phyloP scores from a whole-genome alignment of 2,113 vertebrate species.

The Pomatostomus ruficeps region DNA sequence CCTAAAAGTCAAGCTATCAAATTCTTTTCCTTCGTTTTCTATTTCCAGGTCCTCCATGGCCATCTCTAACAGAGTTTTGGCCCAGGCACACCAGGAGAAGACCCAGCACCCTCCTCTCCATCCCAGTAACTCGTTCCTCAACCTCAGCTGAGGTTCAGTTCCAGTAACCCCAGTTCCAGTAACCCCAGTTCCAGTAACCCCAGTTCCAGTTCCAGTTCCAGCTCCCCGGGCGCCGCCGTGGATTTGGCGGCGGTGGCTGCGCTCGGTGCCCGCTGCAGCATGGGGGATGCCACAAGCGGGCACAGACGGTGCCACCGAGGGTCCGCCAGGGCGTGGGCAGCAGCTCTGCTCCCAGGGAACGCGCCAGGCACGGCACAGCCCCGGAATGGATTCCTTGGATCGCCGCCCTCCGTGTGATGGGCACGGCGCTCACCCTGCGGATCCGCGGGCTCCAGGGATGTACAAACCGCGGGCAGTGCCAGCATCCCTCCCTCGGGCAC shows the following conservation, averaged over 20 bases:
- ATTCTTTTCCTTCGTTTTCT: too few species aligned
- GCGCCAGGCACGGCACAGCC: neutral
- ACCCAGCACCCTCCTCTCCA: neutral
- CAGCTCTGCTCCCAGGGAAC: neutral
- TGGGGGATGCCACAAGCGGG: neutral
- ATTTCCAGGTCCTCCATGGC: neutral
- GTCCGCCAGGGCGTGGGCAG: neutral
- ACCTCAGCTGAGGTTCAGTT: too few species aligned
- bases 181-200: too few species aligned
- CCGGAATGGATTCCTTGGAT: neutral
- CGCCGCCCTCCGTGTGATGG: accelerated
- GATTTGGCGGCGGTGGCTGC: accelerated
- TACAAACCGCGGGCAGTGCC: neutral
- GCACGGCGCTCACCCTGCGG: too few species aligned
- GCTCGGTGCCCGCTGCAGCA: neutral
- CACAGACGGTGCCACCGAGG: neutral
- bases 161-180: too few species aligned
- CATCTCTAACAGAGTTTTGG: neutral
- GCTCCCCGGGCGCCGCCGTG: accelerated
- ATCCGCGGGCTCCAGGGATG: neutral
- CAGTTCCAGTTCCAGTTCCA: neutral
- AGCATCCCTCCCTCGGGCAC: neutral
- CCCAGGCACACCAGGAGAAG: neutral
- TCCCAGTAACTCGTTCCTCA: neutral
- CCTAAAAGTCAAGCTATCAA: neutral